Evolutionary conservation across 2,113 vertebrate species (phyloP).

Genomic region (Noctilio leporinus): DNA sequence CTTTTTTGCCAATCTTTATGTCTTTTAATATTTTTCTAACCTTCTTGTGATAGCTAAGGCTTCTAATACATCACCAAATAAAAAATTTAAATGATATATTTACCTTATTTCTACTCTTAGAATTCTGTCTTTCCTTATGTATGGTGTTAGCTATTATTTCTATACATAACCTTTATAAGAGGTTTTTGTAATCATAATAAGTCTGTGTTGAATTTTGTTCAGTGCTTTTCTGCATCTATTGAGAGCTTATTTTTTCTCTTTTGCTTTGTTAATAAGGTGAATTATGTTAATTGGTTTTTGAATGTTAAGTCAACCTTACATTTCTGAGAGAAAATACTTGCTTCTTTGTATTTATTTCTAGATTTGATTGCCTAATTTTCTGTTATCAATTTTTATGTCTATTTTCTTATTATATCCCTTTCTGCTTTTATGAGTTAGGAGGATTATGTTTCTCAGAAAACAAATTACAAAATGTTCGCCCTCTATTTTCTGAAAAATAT

Average conservation of each 20-base stretch:
- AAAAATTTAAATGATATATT: neutral
- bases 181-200: neutral
- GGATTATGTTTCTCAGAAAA: neutral
- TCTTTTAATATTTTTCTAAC: neutral
- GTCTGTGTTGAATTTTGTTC: neutral
- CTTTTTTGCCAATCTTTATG: neutral
- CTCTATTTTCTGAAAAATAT: neutral
- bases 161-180: neutral
- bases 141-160: neutral
- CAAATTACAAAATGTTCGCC: neutral
- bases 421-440: neutral
- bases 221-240: neutral
- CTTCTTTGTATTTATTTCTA: neutral
- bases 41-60: neutral
- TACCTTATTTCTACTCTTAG: neutral
- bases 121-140: neutral
- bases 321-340: neutral
- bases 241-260: neutral
- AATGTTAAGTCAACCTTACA: neutral
- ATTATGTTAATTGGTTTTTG: neutral
- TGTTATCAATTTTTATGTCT: neutral
- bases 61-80: neutral
- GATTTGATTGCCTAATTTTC: neutral
- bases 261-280: neutral
- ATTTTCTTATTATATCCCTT: neutral